Evolutionary conservation across 2,888 invertebrate genomes (phyloP), one percentile per base, ranked within the genome.

Genomic region (Patella ulyssiponensis): DNA sequence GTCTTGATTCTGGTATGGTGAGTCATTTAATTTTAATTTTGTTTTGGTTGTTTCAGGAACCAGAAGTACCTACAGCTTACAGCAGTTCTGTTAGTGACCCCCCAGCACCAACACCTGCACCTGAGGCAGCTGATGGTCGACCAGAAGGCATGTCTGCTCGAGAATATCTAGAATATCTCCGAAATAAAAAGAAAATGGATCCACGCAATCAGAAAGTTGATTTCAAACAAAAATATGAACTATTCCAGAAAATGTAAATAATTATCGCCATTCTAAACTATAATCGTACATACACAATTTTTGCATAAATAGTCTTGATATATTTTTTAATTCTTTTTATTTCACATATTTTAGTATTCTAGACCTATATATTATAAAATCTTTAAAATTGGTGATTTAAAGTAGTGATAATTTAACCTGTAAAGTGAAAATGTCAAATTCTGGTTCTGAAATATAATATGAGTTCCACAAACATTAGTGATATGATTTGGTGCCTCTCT

Each of bases 161-260:
- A 56, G 86, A 88, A 81, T 86, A 87, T 86, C 80, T 86, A 78
- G 88, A 86, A 75, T 77, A 81, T 51, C 78, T 88, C 20, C 83
- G 83, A 70, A 72, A 80, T 3, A 85, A 84, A 78, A 86, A 84
- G 79, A 87, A 83, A 77, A 79, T 74, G 51, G 88, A 88, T 77
- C 86, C 87, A n/a, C 86, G 86, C 12, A 23, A 75, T 44, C 69
- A 56, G 73, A 81, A 79, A 64, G 58, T 74, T 15, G 73, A 78
- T 51, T 82, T 82, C 69, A 78, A 79, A 58, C 71, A 76, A 79
- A 82, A 82, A 71, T 77, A 77, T 71, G 77, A 81, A 73, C 74
- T 81, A 72, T 82, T 82, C 56, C 77, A 82, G 80, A 78, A 78
- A 52, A 77, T 82, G 81, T 82, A 75, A 80, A 73, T 33, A 58